Evolutionary conservation across 2,113 vertebrate genomes (phyloP).

Genomic region (Marcusenius ussheri): DNA sequence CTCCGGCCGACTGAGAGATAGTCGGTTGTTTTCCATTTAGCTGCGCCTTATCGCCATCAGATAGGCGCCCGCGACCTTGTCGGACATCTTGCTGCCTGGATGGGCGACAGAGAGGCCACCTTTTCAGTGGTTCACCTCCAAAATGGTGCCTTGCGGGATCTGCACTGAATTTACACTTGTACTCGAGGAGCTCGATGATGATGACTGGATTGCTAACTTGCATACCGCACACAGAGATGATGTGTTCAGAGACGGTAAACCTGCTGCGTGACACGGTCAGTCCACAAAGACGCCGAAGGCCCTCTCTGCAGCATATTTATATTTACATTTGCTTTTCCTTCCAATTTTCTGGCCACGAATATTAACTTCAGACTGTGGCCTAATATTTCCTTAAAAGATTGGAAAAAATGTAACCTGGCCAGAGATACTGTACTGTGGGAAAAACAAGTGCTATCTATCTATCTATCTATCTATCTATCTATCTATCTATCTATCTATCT

Average conservation of each 20-base stretch:
- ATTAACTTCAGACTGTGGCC: constrained; percentile 48
- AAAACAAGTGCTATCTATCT: not conserved
- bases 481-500: not conserved
- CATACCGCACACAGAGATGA: not conserved
- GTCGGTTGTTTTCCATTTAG: constrained; percentile 43
- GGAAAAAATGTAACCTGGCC: not conserved
- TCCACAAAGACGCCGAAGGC: not conserved
- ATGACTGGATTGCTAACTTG: not conserved
- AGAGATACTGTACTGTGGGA: not conserved
- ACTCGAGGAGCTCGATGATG: not conserved
- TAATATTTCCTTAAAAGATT: constrained; percentile 13
- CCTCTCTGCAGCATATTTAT: not conserved
- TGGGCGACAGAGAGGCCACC: constrained; percentile 12
- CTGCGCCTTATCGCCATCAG: constrained; percentile 33
- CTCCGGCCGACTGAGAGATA: constrained; percentile 54
- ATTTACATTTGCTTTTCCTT: not conserved
- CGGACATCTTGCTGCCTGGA: constrained; percentile 25
- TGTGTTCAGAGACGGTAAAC: not conserved
- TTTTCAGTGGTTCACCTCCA: not conserved
- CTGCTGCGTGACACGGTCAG: not conserved
- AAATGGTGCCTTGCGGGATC: constrained; percentile 12
- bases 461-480: not conserved
- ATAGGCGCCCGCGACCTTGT: constrained; percentile 26
- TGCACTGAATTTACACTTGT: not conserved
- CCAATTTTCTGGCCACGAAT: not conserved